Evolutionary conservation across 2,888 invertebrate genomes (phyloP).

Genomic region (Cerceris rybyensis): DNA sequence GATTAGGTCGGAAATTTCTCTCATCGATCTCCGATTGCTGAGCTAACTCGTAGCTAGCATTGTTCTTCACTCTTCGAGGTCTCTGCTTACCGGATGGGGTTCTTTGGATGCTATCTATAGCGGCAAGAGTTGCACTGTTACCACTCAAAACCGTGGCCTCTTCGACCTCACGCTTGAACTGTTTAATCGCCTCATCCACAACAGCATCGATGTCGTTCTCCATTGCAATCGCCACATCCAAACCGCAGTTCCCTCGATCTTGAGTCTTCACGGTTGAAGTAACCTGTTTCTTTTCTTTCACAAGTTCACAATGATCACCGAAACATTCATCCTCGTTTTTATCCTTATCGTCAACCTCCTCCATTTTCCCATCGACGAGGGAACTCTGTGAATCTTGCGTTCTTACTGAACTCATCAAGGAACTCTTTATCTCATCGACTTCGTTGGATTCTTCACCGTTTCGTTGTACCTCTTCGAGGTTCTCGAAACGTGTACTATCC

Average conservation of each 20-base stretch:
- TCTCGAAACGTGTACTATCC: constrained; percentile 38
- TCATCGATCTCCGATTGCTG: constrained; percentile 76
- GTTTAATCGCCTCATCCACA: constrained; percentile 75
- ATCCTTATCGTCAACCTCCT: constrained; percentile 13
- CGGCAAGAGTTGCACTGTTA: constrained; percentile 44
- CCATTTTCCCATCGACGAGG: constrained; percentile 28
- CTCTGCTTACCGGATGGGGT: constrained; percentile 56
- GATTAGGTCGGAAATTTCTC: constrained; percentile 46
- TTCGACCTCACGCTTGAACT: constrained; percentile 73
- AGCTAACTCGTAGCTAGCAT: constrained; percentile 79
- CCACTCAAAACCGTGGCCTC: constrained; percentile 59
- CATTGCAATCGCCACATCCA: constrained; percentile 76
- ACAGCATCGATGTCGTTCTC: constrained; percentile 75
- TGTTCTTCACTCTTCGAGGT: constrained; percentile 73
- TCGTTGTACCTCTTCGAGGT: constrained; percentile 19
- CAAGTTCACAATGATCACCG: constrained; percentile 48
- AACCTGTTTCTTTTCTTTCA: constrained; percentile 63
- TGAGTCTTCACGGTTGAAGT: constrained; percentile 77
- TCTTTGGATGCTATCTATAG: constrained; percentile 58
- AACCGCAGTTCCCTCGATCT: constrained; percentile 72
- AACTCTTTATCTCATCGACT: constrained; percentile 35
- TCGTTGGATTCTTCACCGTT: constrained; percentile 22
- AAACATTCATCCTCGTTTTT: constrained; percentile 41
- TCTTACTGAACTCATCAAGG: constrained; percentile 68
- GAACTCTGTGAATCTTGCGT: constrained; percentile 69